Conservation (phyloP, 1,140 invertebrate species). For the Choristoneura fumiferana region DNA sequence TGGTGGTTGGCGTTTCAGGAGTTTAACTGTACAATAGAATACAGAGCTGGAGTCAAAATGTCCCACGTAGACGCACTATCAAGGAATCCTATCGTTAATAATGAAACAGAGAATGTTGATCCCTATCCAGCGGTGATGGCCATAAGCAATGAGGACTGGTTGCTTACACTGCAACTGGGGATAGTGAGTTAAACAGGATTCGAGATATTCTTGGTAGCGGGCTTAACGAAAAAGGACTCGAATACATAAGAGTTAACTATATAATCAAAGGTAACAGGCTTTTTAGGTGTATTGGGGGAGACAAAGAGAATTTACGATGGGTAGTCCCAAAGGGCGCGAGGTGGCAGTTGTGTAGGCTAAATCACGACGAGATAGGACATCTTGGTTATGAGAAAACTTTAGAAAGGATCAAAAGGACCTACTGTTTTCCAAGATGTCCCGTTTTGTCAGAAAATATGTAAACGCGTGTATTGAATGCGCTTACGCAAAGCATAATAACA, state of each 20-base stretch:
- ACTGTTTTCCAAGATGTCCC: conserved; percentile 5
- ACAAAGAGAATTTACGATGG: conserved; percentile 15
- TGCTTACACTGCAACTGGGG: conserved; percentile 9
- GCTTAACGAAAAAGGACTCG: background rate
- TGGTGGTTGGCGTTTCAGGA: conserved; percentile 47
- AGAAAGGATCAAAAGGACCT: conserved; percentile 5
- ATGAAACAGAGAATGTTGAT: background rate
- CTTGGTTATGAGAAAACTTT: conserved; percentile 19
- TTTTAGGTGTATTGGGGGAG: background rate
- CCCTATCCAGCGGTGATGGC: background rate
- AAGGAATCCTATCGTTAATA: background rate
- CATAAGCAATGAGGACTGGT: conserved; percentile 11
- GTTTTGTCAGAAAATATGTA: conserved; percentile 32
- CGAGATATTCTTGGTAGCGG: background rate
- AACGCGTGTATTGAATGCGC: conserved; percentile 36
- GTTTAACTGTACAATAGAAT: conserved; percentile 36
- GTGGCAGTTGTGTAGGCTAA: conserved; percentile 24
- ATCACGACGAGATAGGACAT: conserved; percentile 35
- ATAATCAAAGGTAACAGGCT: background rate
- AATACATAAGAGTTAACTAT: conserved; percentile 7
- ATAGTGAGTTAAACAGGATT: background rate
- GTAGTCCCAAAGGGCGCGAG: conserved; percentile 28
- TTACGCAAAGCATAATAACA: conserved; percentile 29
- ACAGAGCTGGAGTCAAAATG: conserved; percentile 34
- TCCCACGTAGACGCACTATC: conserved; percentile 40